Conservation (phyloP, 2,888 invertebrate genomes). For the Tenodera sinensis region DNA sequence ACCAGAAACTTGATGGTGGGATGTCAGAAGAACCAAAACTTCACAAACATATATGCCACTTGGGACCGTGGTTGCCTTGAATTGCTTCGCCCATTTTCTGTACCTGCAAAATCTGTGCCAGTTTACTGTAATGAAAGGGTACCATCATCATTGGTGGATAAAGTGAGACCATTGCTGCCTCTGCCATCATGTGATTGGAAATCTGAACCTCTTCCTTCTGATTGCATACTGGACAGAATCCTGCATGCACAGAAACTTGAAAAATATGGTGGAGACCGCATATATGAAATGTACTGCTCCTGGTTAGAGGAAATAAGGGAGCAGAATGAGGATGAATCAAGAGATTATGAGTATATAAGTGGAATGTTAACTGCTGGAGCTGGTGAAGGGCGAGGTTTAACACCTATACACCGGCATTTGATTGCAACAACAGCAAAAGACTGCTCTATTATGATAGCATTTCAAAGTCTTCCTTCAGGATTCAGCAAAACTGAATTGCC, state of each 20-base stretch:
- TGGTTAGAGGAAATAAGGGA: background rate
- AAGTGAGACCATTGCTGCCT: constrained; percentile 21
- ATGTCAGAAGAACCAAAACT: constrained; percentile 19
- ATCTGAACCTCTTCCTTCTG: constrained; percentile 45
- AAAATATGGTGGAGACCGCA: constrained; percentile 43
- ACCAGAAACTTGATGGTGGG: constrained; percentile 28
- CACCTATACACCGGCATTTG: constrained; percentile 50
- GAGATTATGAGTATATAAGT: constrained; percentile 36
- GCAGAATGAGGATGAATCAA: background rate
- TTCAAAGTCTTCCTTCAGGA: constrained; percentile 46
- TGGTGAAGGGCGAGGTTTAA: background rate
- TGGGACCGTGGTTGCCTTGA: background rate
- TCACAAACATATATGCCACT: constrained; percentile 1
- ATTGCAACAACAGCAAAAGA: constrained; percentile 73
- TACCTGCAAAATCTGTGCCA: background rate
- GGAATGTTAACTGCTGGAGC: constrained; percentile 17
- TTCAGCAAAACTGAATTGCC: constrained; percentile 29
- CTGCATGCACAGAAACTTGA: constrained; percentile 58
- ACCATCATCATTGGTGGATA: constrained; percentile 14
- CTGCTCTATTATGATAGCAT: constrained; percentile 72
- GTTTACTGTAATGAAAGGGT: constrained; percentile 4
- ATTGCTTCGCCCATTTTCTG: background rate
- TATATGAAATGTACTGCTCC: constrained; percentile 40
- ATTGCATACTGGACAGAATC: constrained; percentile 59
- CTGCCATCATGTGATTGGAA: constrained; percentile 35